These are phyloP conservation scores for Ptychadena robeensis DNA, from an alignment of 2,797 vertebrate species.

Conservation along the genomic window DNA sequence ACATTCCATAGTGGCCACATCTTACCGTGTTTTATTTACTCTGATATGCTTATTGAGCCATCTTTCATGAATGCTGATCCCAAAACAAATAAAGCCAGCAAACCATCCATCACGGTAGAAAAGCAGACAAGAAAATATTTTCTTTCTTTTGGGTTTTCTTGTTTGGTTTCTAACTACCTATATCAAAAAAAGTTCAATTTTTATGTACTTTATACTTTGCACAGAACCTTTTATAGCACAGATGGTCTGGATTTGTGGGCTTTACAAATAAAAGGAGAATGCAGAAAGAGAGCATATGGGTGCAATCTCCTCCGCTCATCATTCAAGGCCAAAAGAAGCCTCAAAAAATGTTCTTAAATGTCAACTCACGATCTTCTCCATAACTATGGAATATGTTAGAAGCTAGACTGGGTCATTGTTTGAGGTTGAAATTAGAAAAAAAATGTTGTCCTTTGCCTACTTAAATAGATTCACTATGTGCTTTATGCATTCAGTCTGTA, in stretches of 20 bases:
- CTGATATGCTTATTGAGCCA: constrained; percentile 62
- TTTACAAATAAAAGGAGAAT: constrained; percentile 73
- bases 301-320: constrained; percentile 66
- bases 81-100: constrained; percentile 68
- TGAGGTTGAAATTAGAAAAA: neutral
- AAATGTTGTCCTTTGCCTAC: neutral
- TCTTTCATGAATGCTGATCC: constrained; percentile 67
- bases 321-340: constrained; percentile 65
- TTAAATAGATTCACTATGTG: neutral
- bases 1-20: neutral
- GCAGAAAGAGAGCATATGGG: constrained; percentile 64
- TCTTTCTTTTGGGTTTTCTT: constrained; percentile 73
- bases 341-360: constrained; percentile 64
- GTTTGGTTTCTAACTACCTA: constrained; percentile 70
- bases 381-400: constrained; percentile 3
- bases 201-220: constrained; percentile 66
- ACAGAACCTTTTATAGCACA: constrained; percentile 72
- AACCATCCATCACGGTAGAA: constrained; percentile 68
- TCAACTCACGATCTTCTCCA: constrained; percentile 58
- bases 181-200: constrained; percentile 72
- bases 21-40: constrained; percentile 52
- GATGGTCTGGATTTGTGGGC: constrained; percentile 72
- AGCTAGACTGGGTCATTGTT: neutral
- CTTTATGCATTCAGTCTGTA: neutral
- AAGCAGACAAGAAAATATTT: constrained; percentile 72